Conservation (phyloP, 2,113 vertebrate genomes). For the Vireo altiloquus region DNA sequence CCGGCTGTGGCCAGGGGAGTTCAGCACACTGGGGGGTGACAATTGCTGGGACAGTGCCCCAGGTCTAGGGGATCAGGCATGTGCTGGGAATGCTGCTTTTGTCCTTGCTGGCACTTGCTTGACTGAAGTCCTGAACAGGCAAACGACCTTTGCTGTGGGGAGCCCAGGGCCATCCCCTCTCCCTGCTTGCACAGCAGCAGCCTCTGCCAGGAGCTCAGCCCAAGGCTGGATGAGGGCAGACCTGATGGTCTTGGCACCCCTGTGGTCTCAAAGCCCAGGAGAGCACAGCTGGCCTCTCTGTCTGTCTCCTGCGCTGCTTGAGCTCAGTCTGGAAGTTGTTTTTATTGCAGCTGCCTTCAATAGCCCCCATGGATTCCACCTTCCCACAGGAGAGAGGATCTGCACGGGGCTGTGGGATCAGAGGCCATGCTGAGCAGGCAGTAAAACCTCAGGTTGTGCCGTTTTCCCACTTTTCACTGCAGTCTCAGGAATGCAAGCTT, state of each 20-base stretch:
- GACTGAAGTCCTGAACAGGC: not conserved
- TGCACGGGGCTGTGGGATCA: fast-evolving
- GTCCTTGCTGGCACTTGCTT: not conserved
- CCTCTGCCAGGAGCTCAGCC: not conserved
- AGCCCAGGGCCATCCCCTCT: not conserved
- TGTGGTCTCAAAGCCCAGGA: not conserved
- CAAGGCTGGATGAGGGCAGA: not conserved
- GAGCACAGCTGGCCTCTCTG: fast-evolving
- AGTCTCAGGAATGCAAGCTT: not conserved
- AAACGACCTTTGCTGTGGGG: not conserved
- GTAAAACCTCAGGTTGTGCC: not conserved
- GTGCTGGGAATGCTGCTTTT: not conserved
- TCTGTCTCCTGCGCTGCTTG: fast-evolving
- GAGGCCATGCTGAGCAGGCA: fast-evolving
- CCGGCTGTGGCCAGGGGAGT: fast-evolving
- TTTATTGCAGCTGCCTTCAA: not conserved
- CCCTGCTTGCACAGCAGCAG: not conserved
- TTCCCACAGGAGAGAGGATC: not conserved
- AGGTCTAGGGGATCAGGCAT: not conserved
- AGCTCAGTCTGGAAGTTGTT: not conserved
- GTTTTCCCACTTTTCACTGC: not conserved
- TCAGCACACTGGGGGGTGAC: not conserved
- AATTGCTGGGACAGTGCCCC: not conserved
- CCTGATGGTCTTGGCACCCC: not conserved
- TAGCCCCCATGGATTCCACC: not conserved